phyloP scores from a whole-genome alignment of 2,888 invertebrate species.

The Stenoptilia bipunctidactyla region DNA sequence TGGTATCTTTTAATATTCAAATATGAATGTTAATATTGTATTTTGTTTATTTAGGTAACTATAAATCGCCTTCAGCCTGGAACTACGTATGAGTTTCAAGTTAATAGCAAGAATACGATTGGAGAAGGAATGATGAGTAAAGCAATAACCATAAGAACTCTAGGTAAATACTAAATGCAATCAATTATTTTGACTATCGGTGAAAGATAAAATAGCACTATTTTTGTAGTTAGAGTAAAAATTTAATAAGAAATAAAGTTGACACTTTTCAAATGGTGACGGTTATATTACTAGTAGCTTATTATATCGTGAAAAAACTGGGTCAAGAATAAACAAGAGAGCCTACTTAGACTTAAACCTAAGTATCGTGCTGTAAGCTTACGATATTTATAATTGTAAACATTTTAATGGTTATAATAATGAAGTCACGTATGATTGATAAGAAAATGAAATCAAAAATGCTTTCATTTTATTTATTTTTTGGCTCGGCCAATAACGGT shows the following conservation, averaged over 20 bases:
- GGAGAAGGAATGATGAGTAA: constrained; percentile 98
- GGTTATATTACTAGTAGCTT: background rate
- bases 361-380: too few relatives aligned
- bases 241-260: background rate
- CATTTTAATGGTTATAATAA: too few relatives aligned
- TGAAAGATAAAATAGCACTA: background rate
- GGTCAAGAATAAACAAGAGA: background rate
- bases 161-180: constrained; percentile 75
- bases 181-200: background rate
- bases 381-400: too few relatives aligned
- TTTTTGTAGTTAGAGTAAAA: background rate
- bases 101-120: constrained; percentile 93
- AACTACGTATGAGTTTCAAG: constrained; percentile 95
- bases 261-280: background rate
- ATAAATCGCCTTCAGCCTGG: constrained; percentile 92
- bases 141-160: constrained; percentile 88
- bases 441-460: too few relatives aligned
- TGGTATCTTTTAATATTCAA: too few relatives aligned
- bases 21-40: background rate
- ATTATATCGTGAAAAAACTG: background rate
- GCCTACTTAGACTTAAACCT: too few relatives aligned
- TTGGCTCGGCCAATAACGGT: constrained; percentile 13
- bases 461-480: too few relatives aligned
- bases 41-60: constrained; percentile 72
- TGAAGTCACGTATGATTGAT: too few relatives aligned